Percentiles rank a stretch among this genome's conserved stretches.
phyloP scores from a whole-genome alignment of 2,888 invertebrate species.

The Halocaridina rubra region DNA sequence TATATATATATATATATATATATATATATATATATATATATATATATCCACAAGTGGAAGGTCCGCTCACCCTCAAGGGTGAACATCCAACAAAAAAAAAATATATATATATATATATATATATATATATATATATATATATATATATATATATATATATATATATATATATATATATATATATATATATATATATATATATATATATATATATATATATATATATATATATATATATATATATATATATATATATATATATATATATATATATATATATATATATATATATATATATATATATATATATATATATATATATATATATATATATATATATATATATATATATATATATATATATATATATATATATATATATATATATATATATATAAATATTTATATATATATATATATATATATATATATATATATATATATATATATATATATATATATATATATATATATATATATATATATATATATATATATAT shows the following conservation, averaged over 20 bases:
- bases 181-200: background rate
- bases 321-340: background rate
- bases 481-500: conserved; percentile 2
- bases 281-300: background rate
- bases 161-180: background rate
- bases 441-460: conserved; percentile 6
- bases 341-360: conserved; percentile 6
- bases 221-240: background rate
- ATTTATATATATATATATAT: conserved; percentile 1
- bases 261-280: background rate
- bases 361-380: background rate
- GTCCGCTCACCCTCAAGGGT: too few relatives aligned
- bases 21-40: background rate
- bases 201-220: background rate
- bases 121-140: conserved; percentile 9
- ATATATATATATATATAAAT: background rate
- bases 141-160: conserved; percentile 26
- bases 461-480: conserved; percentile 6
- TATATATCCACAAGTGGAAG: conserved; percentile 1
- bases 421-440: conserved; percentile 28
- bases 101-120: conserved; percentile 6
- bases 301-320: background rate
- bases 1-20: conserved; percentile 6
- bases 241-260: conserved; percentile 11
- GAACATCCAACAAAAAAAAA: background rate